Evolutionary conservation across 2,113 vertebrate genomes (phyloP).

Genomic region (Vidua macroura): DNA sequence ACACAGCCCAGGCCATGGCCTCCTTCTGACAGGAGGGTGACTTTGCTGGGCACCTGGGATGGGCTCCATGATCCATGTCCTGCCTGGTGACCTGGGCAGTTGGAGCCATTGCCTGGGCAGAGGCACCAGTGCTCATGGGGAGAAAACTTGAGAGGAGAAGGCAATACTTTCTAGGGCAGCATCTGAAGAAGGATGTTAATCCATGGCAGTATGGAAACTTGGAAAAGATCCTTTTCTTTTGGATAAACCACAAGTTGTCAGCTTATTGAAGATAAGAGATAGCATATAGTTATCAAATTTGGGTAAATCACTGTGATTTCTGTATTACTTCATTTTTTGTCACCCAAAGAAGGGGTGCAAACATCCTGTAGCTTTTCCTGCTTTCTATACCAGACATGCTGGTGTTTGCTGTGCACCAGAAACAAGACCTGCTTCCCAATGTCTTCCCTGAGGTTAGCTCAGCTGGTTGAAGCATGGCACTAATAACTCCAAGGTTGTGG

Average conservation of each 20-base stretch:
- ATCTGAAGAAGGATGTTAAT: neutral
- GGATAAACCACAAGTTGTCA: neutral
- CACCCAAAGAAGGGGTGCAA: neutral
- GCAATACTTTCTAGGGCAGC: neutral
- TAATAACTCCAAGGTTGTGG: neutral
- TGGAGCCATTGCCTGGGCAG: neutral
- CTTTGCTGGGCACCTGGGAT: neutral
- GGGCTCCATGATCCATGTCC: neutral
- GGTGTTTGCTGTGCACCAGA: neutral
- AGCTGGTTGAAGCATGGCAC: neutral
- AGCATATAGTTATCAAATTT: neutral
- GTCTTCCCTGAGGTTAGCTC: neutral
- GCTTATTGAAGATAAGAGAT: neutral
- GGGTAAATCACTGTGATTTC: neutral
- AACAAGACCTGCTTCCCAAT: neutral
- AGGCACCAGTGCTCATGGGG: neutral
- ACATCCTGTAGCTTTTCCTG: neutral
- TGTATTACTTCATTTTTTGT: neutral
- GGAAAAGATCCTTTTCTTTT: neutral
- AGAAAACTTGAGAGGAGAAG: neutral
- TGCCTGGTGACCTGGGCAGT: neutral
- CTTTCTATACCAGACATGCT: neutral
- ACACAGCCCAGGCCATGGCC: neutral
- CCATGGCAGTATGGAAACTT: neutral
- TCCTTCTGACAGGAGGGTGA: fast-evolving